Evolutionary conservation across 2,888 invertebrate species (phyloP).

Genomic region (Pachydiplax longipennis): DNA sequence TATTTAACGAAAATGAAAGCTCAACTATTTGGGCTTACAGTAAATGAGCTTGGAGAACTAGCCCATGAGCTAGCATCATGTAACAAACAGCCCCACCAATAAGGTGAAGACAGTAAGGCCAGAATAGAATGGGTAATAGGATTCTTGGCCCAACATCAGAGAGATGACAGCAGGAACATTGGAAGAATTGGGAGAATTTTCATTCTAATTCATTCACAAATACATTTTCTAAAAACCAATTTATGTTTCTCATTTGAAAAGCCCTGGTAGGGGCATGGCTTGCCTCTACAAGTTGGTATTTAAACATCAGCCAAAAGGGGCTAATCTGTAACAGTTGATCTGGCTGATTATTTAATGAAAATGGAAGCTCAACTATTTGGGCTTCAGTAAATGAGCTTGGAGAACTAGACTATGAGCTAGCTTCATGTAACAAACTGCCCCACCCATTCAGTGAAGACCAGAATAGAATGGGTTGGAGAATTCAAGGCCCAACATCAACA

Average conservation of each 20-base stretch:
- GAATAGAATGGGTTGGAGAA: background rate
- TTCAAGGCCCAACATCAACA: background rate
- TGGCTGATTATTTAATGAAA: background rate
- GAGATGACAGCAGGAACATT: background rate
- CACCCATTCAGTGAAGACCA: background rate
- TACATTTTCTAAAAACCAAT: background rate
- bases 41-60: background rate
- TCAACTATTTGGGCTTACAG: background rate
- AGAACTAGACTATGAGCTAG: conserved; percentile 49
- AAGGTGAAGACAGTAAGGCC: background rate
- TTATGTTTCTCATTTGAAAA: background rate
- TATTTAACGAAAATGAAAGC: background rate
- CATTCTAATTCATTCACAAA: background rate
- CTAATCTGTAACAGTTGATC: background rate
- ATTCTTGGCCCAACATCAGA: background rate
- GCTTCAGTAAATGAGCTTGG: background rate
- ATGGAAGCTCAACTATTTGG: background rate
- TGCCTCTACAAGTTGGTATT: background rate
- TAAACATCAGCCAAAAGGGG: background rate
- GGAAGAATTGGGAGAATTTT: background rate
- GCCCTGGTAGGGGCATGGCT: background rate
- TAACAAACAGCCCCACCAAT: background rate
- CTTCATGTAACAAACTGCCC: conserved; percentile 46
- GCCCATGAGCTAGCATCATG: conserved; percentile 50
- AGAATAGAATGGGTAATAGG: background rate